Percentiles rank a stretch among this genome's conserved stretches.
phyloP scores from a whole-genome alignment of 2,113 vertebrate species.

The Tragelaphus strepsiceros region DNA sequence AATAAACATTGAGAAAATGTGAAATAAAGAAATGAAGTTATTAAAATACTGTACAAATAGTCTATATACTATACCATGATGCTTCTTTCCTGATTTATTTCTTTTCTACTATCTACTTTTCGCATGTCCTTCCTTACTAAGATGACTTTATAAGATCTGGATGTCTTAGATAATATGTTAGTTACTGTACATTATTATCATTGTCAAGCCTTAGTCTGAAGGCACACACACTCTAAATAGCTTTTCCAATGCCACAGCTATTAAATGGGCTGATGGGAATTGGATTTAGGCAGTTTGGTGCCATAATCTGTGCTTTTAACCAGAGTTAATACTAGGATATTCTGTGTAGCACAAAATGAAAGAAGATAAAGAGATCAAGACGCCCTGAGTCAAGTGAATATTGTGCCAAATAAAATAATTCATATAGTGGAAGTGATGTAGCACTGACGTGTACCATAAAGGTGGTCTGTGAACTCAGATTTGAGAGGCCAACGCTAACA shows the following conservation, averaged over 20 bases:
- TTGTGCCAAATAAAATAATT: background rate
- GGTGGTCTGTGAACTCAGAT: background rate
- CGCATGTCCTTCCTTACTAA: background rate
- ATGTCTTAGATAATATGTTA: background rate
- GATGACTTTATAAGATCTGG: background rate
- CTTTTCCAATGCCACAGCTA: background rate
- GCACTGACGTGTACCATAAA: background rate
- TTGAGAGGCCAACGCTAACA: background rate
- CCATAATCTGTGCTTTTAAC: background rate
- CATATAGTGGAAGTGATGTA: background rate
- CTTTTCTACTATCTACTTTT: background rate
- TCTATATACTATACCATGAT: background rate
- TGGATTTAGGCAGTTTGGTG: background rate
- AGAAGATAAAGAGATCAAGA: background rate
- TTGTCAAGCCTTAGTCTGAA: background rate
- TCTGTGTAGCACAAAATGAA: background rate
- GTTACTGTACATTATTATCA: background rate
- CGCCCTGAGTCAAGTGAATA: background rate
- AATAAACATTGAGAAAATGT: background rate
- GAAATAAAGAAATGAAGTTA: background rate
- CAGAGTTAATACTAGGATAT: background rate
- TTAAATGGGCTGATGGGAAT: background rate
- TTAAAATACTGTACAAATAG: background rate
- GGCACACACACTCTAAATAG: background rate
- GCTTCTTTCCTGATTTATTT: background rate